phyloP scores from a whole-genome alignment of 2,888 invertebrate genomes.

The Cactoblastis cactorum region DNA sequence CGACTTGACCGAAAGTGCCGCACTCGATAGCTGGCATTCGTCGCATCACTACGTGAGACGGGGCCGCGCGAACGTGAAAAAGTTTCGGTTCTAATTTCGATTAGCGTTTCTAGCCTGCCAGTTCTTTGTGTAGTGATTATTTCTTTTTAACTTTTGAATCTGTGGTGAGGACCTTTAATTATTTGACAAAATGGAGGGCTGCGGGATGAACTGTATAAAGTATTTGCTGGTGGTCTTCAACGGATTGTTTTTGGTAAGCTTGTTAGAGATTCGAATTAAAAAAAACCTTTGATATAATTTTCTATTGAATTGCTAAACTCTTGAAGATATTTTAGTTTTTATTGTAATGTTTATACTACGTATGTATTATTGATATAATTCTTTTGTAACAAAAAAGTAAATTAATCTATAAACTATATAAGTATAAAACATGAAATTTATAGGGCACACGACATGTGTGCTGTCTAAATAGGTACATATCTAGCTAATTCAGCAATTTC shows the following conservation, averaged over 20 bases:
- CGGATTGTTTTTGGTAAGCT: slow-evolving; percentile 83
- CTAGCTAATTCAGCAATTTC: not conserved
- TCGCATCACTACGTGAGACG: slow-evolving; percentile 43
- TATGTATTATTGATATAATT: too few relatives aligned
- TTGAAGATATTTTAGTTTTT: too few relatives aligned
- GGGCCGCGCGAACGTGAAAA: slow-evolving; percentile 50
- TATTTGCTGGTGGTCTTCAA: slow-evolving; percentile 84
- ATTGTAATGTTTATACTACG: too few relatives aligned
- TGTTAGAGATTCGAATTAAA: not conserved
- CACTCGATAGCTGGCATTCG: slow-evolving; percentile 45
- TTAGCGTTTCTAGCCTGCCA: slow-evolving; percentile 31
- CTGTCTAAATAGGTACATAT: not conserved
- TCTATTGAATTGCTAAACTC: too few relatives aligned
- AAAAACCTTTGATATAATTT: too few relatives aligned
- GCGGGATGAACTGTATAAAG: slow-evolving; percentile 83
- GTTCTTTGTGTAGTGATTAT: slow-evolving; percentile 7
- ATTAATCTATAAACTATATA: not conserved
- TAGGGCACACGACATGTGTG: not conserved
- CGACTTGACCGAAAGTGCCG: slow-evolving; percentile 36
- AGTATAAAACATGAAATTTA: too few relatives aligned
- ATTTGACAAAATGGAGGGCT: slow-evolving; percentile 83
- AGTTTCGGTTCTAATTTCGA: slow-evolving; percentile 34
- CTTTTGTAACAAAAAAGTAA: too few relatives aligned
- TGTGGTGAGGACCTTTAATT: slow-evolving; percentile 30
- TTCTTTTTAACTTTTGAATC: slow-evolving; percentile 25